phyloP scores from a whole-genome alignment of 2,888 invertebrate species.

The Cheilosia vulpina region DNA sequence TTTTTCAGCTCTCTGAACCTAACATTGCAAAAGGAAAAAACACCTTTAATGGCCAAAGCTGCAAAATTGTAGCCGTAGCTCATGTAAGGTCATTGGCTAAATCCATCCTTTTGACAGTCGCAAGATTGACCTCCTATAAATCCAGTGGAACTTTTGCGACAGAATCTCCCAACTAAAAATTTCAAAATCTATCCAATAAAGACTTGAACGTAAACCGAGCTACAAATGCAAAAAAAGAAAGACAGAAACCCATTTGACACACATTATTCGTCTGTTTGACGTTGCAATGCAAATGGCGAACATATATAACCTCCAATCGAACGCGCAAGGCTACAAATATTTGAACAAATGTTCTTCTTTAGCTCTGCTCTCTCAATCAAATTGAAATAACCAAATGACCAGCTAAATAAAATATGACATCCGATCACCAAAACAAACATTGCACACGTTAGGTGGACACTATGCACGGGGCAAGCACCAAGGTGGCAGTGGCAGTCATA shows the following conservation, averaged over 20 bases:
- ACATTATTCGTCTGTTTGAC: constrained; percentile 14
- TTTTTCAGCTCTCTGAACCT: no score
- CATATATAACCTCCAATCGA: constrained; percentile 37
- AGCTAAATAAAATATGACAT: constrained; percentile 47
- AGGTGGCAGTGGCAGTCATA: not conserved
- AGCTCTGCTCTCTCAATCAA: constrained; percentile 24
- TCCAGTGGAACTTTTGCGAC: no score
- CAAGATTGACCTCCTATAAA: no score
- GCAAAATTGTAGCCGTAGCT: no score
- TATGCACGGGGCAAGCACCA: constrained; percentile 4
- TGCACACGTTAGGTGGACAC: constrained; percentile 12
- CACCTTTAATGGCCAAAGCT: no score
- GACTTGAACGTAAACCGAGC: no score
- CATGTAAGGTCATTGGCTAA: no score
- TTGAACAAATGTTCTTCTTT: constrained; percentile 36
- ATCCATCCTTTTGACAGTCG: no score
- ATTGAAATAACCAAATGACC: constrained; percentile 48
- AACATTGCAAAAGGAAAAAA: no score
- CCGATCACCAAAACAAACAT: constrained; percentile 49
- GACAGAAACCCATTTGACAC: constrained; percentile 1
- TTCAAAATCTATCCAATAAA: no score
- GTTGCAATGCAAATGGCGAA: not conserved
- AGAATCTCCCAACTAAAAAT: no score
- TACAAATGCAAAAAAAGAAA: not conserved
- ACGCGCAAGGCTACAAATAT: constrained; percentile 38